Evolutionary conservation across 2,113 vertebrate species (phyloP).

Genomic region (Sylvicapra grimmia): DNA sequence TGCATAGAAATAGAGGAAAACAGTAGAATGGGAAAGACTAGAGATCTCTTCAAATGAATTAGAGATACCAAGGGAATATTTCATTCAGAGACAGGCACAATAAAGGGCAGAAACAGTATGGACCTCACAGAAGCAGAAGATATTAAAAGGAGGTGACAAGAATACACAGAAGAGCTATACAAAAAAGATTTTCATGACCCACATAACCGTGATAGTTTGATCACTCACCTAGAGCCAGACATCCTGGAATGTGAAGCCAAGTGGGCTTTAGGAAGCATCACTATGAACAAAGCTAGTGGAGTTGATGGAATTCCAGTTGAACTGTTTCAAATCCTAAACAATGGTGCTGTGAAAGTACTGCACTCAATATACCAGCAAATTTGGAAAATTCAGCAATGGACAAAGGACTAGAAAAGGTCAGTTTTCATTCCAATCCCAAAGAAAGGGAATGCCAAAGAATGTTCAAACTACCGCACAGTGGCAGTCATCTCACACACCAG

Average conservation of each 20-base stretch:
- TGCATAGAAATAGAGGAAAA: neutral
- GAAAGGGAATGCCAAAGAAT: neutral
- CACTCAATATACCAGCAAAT: neutral
- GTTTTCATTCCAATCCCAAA: neutral
- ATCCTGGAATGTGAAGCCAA: neutral
- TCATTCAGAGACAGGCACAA: neutral
- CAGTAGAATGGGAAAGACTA: neutral
- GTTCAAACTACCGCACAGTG: neutral
- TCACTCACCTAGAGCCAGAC: neutral
- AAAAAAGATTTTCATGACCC: neutral
- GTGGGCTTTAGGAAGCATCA: neutral
- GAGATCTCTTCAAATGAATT: neutral
- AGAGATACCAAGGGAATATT: neutral
- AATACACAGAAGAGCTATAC: neutral
- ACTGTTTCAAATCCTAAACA: neutral
- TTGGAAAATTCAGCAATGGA: neutral
- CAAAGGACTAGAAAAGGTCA: neutral
- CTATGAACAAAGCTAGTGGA: neutral
- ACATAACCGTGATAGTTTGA: neutral
- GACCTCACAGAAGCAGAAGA: neutral
- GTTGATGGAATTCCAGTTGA: neutral
- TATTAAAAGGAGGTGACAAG: neutral
- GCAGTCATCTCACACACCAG: neutral
- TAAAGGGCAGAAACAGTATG: neutral
- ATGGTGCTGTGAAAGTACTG: neutral